Evolutionary conservation across 2,797 vertebrate genomes (phyloP), one percentile per base, ranked within the genome.

Genomic region (Acropternis orthonyx): DNA sequence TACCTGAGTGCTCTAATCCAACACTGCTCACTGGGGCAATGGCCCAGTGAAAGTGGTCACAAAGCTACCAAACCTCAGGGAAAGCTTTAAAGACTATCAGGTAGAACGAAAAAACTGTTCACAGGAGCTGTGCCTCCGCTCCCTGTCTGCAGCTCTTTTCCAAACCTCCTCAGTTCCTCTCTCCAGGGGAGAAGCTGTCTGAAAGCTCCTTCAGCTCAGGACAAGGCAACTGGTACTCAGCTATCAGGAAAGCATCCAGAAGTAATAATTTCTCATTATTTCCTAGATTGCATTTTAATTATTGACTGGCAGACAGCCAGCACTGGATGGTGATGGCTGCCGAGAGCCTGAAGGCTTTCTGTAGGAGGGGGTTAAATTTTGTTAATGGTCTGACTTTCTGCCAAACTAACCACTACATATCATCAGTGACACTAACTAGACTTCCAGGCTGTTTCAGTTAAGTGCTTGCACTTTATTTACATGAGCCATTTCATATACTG

Each of bases 281-380:
- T 94, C 43, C 90, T 72, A 69, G 93, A 89, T 51, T 92, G 56
- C 52, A 51, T 88, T 96, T 93, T 96, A 95, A 89, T 93, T 95
- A 85, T 83, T 91, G 92, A 61, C 59, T 89, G 83, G 86, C 77
- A 71, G n/a, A 1, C 63, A 87, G 80, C 77, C 86, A 93, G 84
- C 27, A 13, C 2, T 88, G 44, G 61, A 36, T 61, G 56, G 44
- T 13, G 14, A 16, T 37, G 68, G 37, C 59, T 88, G 68, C 77
- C 2, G 51, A 82, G 69, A 84, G 69, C 87, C 73, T 67, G 69
- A 76, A 88, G 88, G 56, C 52, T 5, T 85, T 89, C 56, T 92
- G 55, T 58, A 52, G 68, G 4, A 76, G 77, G 66, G 59, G 83
- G 74, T 87, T 94, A 85, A 66, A 81, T 92, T 84, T 90, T 58